phyloP scores from a whole-genome alignment of 2,888 invertebrate species.

The Gymnosoma rotundatum region DNA sequence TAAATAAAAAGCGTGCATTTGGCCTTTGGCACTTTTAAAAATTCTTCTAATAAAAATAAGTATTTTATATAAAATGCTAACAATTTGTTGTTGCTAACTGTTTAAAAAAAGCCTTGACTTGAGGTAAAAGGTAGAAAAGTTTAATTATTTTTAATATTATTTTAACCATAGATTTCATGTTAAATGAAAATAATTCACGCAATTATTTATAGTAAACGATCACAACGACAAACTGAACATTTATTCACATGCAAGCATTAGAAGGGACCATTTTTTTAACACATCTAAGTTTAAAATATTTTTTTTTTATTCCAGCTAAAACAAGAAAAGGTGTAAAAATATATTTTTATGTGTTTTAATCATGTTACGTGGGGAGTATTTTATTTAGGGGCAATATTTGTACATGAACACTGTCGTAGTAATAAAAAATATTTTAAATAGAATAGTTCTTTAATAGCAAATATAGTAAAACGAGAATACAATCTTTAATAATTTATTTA shows the following conservation, averaged over 20 bases:
- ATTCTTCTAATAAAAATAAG: constrained; percentile 61
- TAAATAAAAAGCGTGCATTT: constrained; percentile 21
- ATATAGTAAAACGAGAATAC: too few relatives aligned
- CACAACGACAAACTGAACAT: constrained; percentile 32
- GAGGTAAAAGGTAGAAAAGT: not conserved
- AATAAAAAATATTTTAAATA: too few relatives aligned
- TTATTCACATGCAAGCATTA: not conserved
- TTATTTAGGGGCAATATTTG: too few relatives aligned
- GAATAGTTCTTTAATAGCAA: too few relatives aligned
- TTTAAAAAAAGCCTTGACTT: constrained; percentile 42
- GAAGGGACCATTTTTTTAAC: not conserved
- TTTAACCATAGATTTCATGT: constrained; percentile 66
- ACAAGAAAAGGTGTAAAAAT: too few relatives aligned
- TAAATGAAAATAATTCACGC: constrained; percentile 71
- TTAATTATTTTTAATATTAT: constrained; percentile 39
- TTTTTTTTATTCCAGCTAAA: not conserved
- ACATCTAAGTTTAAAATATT: not conserved
- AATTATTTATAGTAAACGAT: constrained; percentile 68
- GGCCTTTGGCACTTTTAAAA: constrained; percentile 55
- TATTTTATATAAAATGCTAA: constrained; percentile 1
- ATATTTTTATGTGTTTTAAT: not conserved
- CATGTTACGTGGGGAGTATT: not conserved
- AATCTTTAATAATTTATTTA: too few relatives aligned
- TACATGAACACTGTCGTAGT: too few relatives aligned
- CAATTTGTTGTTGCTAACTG: constrained; percentile 39